Base-by-base conservation (phyloP, 2,888 invertebrate species). In the Nowickia ferox region DNA sequence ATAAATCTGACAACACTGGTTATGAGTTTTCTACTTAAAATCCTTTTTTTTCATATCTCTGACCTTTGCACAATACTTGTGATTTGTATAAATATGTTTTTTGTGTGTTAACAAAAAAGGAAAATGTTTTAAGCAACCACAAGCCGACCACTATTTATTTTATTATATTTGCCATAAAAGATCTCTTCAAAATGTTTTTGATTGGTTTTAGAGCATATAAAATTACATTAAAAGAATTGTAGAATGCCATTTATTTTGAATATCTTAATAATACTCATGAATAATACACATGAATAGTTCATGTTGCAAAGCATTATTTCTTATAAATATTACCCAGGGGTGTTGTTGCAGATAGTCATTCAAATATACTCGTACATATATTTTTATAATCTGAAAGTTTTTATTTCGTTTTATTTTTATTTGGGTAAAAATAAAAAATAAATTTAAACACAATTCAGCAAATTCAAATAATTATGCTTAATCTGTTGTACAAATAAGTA, bases 181-280 rank as follows among this genome's bases (percentile, higher is more conserved):
- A 59, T 22, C 2, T 11, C 40, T 66, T 44, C 10, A 53, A 51
- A 66, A 42, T 13, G 1, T 59, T 30, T 66, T 55, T 10, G 22
- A 68, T 59, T 66, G 55, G 79, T 65, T 72, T 44, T 10, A 17
- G 19, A 55, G 38, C 44, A 75, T 77, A 17, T 59, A 89, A 88
- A 89, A 88, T 88, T 57, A 22, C 57, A 53, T 22, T 15, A 38
- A 22, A 17, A 22, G 9, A 53, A 55, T n/a, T n/a, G 10, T 69
- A 11, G 11, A 11, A 90, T 90, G 90, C 89, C 90, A 91, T 90
- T 91, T 68, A 68, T 68, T 66, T 69, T 89, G 87, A 89, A 90
- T 87, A 89, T 89, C 87, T 89, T 89, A 75, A 87, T 69, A 66
- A 82, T 76, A 72, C 48, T 80, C 57, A 77, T 82, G 75, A 63